Evolutionary conservation across 2,888 invertebrate species (phyloP), one percentile per base, ranked within the genome.

Genomic region (Sepiola atlantica): DNA sequence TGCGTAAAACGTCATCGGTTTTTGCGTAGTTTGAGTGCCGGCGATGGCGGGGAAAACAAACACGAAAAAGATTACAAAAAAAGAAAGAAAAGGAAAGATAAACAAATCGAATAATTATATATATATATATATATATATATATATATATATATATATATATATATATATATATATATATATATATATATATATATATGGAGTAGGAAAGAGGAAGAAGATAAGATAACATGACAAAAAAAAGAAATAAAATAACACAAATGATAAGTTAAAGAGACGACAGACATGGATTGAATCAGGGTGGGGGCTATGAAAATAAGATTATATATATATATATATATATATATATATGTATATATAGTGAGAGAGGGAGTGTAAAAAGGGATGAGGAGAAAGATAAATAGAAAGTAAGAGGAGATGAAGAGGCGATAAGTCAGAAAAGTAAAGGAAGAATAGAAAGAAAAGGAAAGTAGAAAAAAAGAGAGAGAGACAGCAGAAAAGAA

Each of bases 1-100:
- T 95, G 96, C 92, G 95, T 94, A 95, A 77, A 95, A 95, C 96
- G 95, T 96, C 95, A 96, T 95, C 95, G 94, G 57, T 95, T 95
- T 94, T 94, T 95, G 95, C 35, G 95, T 77, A 94, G 35, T 57
- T 92, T n/a, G 92, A 77, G 92, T 93, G 20, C 55, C 54, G n/a
- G 45, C 54, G n/a, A 45, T 55, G 54, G 45, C 54, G 45, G 28
- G 45, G 92, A 55, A 55, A 92, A 55, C 32, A 92, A 55, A 92
- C n/a, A 92, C 16, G n/a, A 92, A 45, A 32, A n/a, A n/a, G n/a
- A 45, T 18, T 14, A n/a, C n/a, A n/a, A n/a, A 28, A 45, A 54
- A 35, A 18, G 0, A 92, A 92, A 24, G 12, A 92, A 54, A 92
- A 54, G 20, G 24, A 12, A 54, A 91, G 45, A 14, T 35, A 91